A percentile compares a stretch with the other conserved stretches of the same genome.
Conservation (phyloP, 1,140 invertebrate genomes). For the Drosophila sulfurigaster region DNA sequence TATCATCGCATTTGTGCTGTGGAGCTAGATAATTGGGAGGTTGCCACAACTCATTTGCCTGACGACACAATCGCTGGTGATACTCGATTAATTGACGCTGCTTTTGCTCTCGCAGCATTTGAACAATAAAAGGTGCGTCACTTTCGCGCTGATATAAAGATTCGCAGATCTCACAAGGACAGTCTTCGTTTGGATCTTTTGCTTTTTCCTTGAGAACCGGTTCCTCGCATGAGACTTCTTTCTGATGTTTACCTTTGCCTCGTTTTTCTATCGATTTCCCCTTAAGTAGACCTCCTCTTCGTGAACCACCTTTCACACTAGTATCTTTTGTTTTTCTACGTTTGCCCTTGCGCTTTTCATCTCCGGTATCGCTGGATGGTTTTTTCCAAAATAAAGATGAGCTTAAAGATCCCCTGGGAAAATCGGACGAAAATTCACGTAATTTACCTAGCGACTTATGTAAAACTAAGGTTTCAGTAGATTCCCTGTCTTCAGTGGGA, state of each 20-base stretch:
- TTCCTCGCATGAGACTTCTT: not conserved
- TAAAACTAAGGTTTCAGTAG: too few species aligned
- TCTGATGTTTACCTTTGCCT: not conserved
- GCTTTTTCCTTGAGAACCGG: not conserved
- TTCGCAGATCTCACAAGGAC: conserved; percentile 40
- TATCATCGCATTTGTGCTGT: conserved; percentile 26
- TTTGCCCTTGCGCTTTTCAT: too few species aligned
- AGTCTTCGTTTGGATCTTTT: not conserved
- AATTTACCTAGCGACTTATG: too few species aligned
- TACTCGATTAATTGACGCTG: conserved; percentile 30
- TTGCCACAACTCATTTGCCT: conserved; percentile 9
- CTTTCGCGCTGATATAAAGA: conserved; percentile 4
- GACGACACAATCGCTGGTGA: conserved; percentile 6
- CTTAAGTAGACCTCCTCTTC: too few species aligned
- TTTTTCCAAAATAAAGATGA: too few species aligned
- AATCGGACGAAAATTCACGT: too few species aligned
- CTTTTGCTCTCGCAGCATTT: conserved; percentile 40
- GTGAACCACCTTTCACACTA: too few species aligned
- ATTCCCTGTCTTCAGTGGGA: too few species aligned
- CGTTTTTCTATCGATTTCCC: too few species aligned
- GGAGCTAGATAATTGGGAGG: not conserved
- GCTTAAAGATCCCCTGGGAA: too few species aligned
- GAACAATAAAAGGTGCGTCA: conserved; percentile 38
- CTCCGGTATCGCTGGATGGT: too few species aligned
- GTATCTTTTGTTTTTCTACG: too few species aligned